Base-by-base conservation (phyloP, 2,113 vertebrate species). In the human (Homo sapiens) region DNA sequence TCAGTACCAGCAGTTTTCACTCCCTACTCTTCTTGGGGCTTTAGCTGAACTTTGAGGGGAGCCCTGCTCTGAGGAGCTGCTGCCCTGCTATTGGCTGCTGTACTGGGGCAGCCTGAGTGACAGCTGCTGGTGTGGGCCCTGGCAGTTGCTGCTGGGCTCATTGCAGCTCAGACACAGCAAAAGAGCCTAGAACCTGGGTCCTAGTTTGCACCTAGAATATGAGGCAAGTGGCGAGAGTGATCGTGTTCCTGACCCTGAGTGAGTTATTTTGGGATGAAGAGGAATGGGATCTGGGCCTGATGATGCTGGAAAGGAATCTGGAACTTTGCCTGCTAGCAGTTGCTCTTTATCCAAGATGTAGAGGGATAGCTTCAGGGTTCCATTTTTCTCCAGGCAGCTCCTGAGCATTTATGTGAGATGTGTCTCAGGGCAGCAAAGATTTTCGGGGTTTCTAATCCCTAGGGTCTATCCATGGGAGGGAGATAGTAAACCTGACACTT, bases 171-270 rank as follows among this genome's bases (percentile, higher is more conserved):
- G 57, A 87, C 2, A 38, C 68, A 79, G 25, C 68, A 12, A 14
- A n/a, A 22, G 3, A 48, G 18, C 8, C 64, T 43, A 75, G n/a
- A 78, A 8, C 38, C 55, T 32, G 23, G 5, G 11, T 55, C n/a
- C 12, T 20, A 14, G 23, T 23, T 66, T 75, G 64, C 12, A 35
- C 10, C 20, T 90, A 43, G 66, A 93, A n/a, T 52, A 98, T 96
- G 95, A 97, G 17, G 32, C 55, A 73, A 72, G 18, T 96, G 81
- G 35, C 50, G 59, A 76, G 64, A 96, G 55, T 76, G 55, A 85
- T 23, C 0, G 12, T 96, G 40, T 9, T 98, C 32, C 72, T 96
- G n/a, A 84, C 23, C 10, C 40, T 96, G 92, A 92, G 96, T 97
- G 82, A 94, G 92, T 72, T 73, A 66, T 70, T 84, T 76, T 38